Base-by-base conservation (phyloP, 2,888 invertebrate species). In the Cataglyphis altisquamis region DNA sequence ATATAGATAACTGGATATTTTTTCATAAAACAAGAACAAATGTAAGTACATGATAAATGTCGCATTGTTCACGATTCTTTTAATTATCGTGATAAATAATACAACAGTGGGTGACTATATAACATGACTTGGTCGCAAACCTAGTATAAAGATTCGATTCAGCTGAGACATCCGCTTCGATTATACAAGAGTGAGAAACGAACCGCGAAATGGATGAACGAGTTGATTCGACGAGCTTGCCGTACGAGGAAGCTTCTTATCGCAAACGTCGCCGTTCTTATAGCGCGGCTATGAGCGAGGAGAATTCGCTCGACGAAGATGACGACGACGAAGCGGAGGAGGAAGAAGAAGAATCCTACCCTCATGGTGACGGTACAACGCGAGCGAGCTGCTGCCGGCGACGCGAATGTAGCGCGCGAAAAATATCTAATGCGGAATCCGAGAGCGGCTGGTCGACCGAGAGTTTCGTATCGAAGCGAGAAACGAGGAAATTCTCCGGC, bases 211-310 rank as follows among this genome's bases (percentile, higher is more conserved):
- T 89, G 88, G 62, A 82, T 10, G 41, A 12, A 39, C 45, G 18
- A 55, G 60, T 77, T 67, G 77, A 66, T 39, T 74, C 62, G 41
- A 66, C 87, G 45, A 83, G 70, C 62, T 60, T 81, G 0, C 10
- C 39, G 25, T 41, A 73, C 74, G 66, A 64, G 48, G 78, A 68
- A 73, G 45, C 39, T 21, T 62, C 83, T n/a, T 90, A 87, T 78
- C 89, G 82, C 15, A 90, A 84, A 55, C 92, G 93, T 64, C 91
- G 94, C 62, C 85, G 92, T 82, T 93, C 93, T 41, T 94, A 94
- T 84, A 90, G 84, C 83, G 91, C 87, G 15, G 93, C 93, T 41
- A 88, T 93, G 86, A 85, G 85, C 68, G 90, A 91, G 55, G 89
- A 89, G 77, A 88, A 90, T 29, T 72, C 81, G 18, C 75, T 75